Base-by-base conservation (phyloP, 2,113 vertebrate genomes). In the Collichthys lucidus region DNA sequence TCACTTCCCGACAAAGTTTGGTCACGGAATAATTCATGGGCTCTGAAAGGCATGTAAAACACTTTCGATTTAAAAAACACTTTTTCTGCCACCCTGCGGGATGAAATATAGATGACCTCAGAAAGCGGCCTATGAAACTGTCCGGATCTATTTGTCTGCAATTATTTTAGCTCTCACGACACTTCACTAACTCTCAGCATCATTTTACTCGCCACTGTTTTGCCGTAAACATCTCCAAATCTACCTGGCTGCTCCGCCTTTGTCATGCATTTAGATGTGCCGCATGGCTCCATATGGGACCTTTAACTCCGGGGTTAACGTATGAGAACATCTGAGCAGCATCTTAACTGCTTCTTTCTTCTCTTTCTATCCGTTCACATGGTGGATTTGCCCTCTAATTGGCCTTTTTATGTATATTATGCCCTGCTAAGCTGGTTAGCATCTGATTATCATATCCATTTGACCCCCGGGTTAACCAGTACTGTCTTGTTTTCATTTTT, bases 81-180 rank as follows among this genome's bases (percentile, higher is more conserved):
- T 44, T 26, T 64, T 40, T 65, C 12, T 63, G 61, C 29, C 53
- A 26, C 53, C 40, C 62, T 74, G 71, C 16, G 26, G 3, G 15
- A 79, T 94, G 52, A 95, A 94, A 92, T 87, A 92, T 94, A 57
- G 61, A 94, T 93, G 88, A 90, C 9, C n/a, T n/a, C n/a, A n/a
- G n/a, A n/a, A n/a, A n/a, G n/a, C n/a, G n/a, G n/a, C n/a, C 9
- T 4, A 52, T 55, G 53, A 72, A 79, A 74, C 42, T 62, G 79
- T 82, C 55, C 20, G 1, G 26, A 68, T 49, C 20, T 20, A 35
- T 87, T 55, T 46, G 56, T 74, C 78, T 82, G n/a, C 46, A 14
- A 5, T 63, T 68, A 10, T 29, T 60, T 64, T 29, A 19, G 15
- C 16, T 44, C 22, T 29, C 19, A n/a, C 9, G 17, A 11, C 15